Conservation (phyloP, 2,797 vertebrate genomes). For the Lacerta bilineata region DNA sequence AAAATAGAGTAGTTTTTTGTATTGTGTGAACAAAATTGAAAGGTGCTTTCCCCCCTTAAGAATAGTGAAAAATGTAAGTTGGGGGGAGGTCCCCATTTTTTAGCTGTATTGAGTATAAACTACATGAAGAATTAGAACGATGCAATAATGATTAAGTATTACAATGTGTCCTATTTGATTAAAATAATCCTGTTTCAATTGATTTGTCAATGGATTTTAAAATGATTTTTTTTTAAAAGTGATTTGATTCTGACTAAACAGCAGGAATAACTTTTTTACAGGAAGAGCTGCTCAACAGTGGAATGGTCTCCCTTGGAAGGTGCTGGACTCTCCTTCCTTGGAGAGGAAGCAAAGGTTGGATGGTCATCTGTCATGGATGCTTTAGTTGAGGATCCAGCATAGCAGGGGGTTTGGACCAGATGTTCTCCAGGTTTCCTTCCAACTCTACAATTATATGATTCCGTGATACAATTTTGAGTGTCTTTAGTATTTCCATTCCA, state of each 20-base stretch:
- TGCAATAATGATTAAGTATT: conserved; percentile 39
- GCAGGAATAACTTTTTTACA: no score
- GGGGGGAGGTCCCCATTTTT: neutral
- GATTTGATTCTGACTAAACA: no score
- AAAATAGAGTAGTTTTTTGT: conserved; percentile 10
- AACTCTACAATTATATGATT: no score
- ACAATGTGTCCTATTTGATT: conserved; percentile 24
- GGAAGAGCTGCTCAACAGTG: no score
- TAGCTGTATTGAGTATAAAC: neutral
- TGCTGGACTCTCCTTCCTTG: no score
- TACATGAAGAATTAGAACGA: conserved; percentile 2
- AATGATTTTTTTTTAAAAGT: neutral
- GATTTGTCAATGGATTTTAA: conserved; percentile 29
- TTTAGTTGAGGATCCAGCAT: no score
- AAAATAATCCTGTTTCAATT: conserved; percentile 46
- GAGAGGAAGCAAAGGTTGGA: no score
- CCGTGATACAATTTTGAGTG: neutral
- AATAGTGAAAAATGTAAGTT: neutral
- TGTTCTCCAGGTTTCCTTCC: no score
- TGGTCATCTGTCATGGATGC: no score
- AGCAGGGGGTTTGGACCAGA: no score
- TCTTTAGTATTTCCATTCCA: neutral
- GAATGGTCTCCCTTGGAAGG: no score
- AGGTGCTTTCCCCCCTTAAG: neutral
- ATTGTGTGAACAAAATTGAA: conserved; percentile 6